These are phyloP conservation scores for Magallana gigas DNA, from an alignment of 1,140 invertebrate species.

Conservation along the genomic window DNA sequence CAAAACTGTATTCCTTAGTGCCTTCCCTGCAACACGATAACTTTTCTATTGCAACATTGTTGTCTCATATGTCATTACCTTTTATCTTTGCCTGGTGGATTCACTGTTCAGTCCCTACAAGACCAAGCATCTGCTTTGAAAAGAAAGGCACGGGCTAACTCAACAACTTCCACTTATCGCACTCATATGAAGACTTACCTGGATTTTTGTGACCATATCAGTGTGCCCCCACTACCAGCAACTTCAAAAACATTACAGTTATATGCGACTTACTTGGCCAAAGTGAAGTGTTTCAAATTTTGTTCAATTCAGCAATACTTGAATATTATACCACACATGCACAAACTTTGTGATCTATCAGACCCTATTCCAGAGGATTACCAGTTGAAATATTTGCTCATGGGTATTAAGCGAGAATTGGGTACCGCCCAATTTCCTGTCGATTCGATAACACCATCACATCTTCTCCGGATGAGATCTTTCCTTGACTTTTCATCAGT, in stretches of 20 bases:
- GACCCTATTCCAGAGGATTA: slow-evolving; percentile 28
- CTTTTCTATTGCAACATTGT: slow-evolving; percentile 30
- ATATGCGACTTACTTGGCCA: slow-evolving; percentile 47
- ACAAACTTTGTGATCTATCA: slow-evolving; percentile 29
- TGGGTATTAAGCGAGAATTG: slow-evolving; percentile 46
- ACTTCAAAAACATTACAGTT: slow-evolving; percentile 17
- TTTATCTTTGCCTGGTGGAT: slow-evolving; percentile 45
- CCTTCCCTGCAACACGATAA: background rate
- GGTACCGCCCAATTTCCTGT: slow-evolving; percentile 37
- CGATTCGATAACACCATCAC: slow-evolving; percentile 20
- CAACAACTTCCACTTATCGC: slow-evolving; percentile 38
- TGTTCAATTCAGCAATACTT: slow-evolving; percentile 48
- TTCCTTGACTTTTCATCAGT: slow-evolving; percentile 29
- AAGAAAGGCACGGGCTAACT: slow-evolving; percentile 29
- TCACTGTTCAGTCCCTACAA: background rate
- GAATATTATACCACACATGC: slow-evolving; percentile 39
- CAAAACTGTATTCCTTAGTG: slow-evolving; percentile 42
- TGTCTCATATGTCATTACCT: slow-evolving; percentile 50
- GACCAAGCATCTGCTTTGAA: background rate
- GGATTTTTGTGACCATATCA: slow-evolving; percentile 33
- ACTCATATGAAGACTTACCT: slow-evolving; percentile 32
- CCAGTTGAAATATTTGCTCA: too few species aligned
- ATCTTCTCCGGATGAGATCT: slow-evolving; percentile 28
- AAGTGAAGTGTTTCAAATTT: slow-evolving; percentile 35
- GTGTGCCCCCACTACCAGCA: slow-evolving; percentile 13